These are phyloP conservation scores for Catagonus wagneri DNA, from an alignment of 2,113 vertebrate species.

Conservation along the genomic window DNA sequence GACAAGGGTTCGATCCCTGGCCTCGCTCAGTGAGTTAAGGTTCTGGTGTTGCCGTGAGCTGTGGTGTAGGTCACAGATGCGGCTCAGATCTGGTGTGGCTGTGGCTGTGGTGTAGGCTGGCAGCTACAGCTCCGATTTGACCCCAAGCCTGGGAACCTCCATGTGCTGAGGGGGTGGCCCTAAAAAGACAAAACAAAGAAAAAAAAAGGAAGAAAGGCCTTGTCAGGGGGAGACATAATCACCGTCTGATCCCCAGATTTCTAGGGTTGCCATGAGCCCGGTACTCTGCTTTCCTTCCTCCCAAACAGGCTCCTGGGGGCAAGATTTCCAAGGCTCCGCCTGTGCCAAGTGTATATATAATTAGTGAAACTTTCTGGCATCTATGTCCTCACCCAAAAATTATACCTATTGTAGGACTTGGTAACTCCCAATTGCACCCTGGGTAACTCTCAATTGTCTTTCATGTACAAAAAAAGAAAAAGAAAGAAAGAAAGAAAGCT, in stretches of 20 bases:
- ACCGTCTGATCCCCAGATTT: not conserved
- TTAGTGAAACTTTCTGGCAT: not conserved
- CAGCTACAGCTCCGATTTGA: no score
- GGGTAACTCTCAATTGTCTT: not conserved
- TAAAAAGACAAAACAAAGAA: no score
- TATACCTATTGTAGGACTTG: not conserved
- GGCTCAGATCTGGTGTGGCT: no score
- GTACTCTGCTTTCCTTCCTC: not conserved
- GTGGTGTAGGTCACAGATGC: no score
- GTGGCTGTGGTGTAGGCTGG: no score
- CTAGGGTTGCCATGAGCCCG: not conserved
- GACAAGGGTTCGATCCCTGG: no score
- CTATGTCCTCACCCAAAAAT: not conserved
- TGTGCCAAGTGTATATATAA: not conserved
- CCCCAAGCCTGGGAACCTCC: no score
- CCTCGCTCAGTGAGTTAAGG: no score
- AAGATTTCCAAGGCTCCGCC: not conserved
- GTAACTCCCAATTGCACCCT: not conserved
- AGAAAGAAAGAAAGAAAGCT: not conserved
- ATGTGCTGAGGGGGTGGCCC: no score
- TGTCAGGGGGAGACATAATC: not conserved
- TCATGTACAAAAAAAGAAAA: not conserved
- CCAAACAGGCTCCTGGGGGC: not conserved
- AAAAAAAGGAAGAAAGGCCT: no score
- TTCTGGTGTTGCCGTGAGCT: no score